Percentiles rank a stretch among this genome's conserved stretches.
These are phyloP conservation scores for Caradrina kadenii DNA, from an alignment of 2,888 invertebrate genomes.

Conservation along the genomic window DNA sequence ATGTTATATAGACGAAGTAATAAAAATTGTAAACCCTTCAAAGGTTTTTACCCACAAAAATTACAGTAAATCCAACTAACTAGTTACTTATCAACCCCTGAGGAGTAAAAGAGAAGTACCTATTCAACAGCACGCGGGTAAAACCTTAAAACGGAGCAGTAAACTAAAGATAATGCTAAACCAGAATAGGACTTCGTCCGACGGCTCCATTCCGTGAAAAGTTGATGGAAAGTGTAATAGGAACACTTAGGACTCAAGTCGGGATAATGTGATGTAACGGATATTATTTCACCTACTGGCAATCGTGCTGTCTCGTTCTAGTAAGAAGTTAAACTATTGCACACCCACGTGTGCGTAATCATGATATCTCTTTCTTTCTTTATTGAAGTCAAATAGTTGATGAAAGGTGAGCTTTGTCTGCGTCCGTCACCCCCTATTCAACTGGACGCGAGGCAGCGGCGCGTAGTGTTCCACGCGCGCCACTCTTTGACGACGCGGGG, in stretches of 20 bases:
- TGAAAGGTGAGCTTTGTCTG: too few relatives aligned
- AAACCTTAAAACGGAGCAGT: background rate
- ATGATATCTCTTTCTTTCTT: background rate
- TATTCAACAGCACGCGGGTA: too few relatives aligned
- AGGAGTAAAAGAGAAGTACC: too few relatives aligned
- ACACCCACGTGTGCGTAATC: background rate
- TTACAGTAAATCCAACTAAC: background rate
- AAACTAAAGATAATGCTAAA: background rate
- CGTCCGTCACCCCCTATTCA: too few relatives aligned
- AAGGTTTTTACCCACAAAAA: background rate
- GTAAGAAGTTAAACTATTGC: background rate
- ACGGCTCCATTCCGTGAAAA: conserved; percentile 61
- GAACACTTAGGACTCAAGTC: conserved; percentile 67
- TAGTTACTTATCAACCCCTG: background rate
- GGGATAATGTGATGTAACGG: conserved; percentile 66
- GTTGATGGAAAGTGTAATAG: conserved; percentile 71
- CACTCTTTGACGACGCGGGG: too few relatives aligned
- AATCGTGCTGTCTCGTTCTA: conserved; percentile 25
- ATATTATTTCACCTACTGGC: conserved; percentile 57
- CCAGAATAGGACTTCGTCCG: conserved; percentile 59
- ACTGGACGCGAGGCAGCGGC: too few relatives aligned
- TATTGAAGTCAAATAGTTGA: background rate
- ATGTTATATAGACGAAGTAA: too few relatives aligned
- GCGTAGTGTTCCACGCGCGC: too few relatives aligned
- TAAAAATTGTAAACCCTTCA: too few relatives aligned